Conservation (phyloP, 2,797 vertebrate genomes). For the Ctenopoma multispine region DNA sequence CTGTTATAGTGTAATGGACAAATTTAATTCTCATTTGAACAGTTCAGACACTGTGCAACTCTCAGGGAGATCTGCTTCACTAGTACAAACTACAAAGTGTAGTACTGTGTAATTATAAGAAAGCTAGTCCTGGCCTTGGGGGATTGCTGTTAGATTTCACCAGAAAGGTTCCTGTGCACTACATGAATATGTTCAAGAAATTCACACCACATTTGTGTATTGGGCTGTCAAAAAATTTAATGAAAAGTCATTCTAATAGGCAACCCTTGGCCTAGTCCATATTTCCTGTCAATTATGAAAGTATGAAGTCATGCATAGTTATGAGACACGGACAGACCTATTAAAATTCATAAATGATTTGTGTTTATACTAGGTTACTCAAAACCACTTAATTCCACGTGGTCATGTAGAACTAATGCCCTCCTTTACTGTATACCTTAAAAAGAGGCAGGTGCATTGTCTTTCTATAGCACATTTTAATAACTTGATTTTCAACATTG, state of each 20-base stretch:
- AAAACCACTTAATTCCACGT: conserved; percentile 82
- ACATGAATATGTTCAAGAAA: conserved; percentile 88
- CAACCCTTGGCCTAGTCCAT: conserved; percentile 97
- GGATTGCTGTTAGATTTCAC: conserved; percentile 76
- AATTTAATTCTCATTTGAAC: conserved; percentile 48
- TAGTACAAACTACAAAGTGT: conserved; percentile 54
- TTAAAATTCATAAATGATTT: conserved; percentile 99
- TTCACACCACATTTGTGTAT: conserved; percentile 88
- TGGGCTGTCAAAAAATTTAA: conserved; percentile 98
- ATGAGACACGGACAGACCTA: conserved; percentile 94
- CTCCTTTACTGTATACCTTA: conserved; percentile 59
- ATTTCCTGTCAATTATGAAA: conserved; percentile 99
- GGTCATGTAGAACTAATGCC: conserved; percentile 84
- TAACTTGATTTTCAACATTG: conserved; percentile 27
- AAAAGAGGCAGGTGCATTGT: conserved; percentile 51
- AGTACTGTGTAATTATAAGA: conserved; percentile 80
- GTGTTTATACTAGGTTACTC: conserved; percentile 88
- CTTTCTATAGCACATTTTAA: conserved; percentile 31
- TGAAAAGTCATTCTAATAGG: conserved; percentile 99
- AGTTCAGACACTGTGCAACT: conserved; percentile 24
- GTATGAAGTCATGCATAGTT: conserved; percentile 99
- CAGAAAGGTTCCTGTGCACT: conserved; percentile 81
- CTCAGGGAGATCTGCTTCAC: conserved; percentile 53
- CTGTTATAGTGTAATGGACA: conserved; percentile 30
- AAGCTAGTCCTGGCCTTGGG: conserved; percentile 74